Evolutionary conservation across 2,113 vertebrate species (phyloP).

Genomic region (Melanotaenia duboulayi): DNA sequence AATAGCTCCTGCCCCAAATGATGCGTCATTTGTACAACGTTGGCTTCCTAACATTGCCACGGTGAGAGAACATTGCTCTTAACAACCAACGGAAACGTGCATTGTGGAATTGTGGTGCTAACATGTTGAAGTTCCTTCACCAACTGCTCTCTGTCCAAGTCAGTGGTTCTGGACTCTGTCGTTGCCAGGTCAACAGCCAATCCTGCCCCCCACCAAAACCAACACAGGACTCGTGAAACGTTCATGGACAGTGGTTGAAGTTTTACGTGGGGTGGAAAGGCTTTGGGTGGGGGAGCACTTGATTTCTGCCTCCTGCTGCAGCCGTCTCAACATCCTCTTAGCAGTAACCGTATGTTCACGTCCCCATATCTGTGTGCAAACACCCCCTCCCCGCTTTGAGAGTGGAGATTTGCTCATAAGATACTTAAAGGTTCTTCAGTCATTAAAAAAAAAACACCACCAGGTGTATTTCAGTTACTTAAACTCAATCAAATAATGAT

Average conservation of each 20-base stretch:
- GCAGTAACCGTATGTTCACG: not conserved
- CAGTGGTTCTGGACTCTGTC: constrained; percentile 28
- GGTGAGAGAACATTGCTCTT: constrained; percentile 12
- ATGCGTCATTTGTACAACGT: constrained; percentile 44
- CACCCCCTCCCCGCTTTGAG: no score
- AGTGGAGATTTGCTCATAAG: constrained; percentile 2
- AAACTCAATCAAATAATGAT: not conserved
- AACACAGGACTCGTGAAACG: constrained; percentile 19
- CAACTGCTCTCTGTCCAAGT: constrained; percentile 26
- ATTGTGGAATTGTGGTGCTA: constrained; percentile 23
- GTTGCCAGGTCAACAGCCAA: not conserved
- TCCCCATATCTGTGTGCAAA: constrained; percentile 2
- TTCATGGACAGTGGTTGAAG: constrained; percentile 5
- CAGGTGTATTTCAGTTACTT: constrained; percentile 20
- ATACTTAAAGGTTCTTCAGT: not conserved
- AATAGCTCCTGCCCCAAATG: not conserved
- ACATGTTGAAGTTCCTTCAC: not conserved
- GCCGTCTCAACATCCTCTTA: not conserved
- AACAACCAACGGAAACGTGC: not conserved
- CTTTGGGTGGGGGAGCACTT: not conserved
- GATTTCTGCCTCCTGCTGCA: not conserved
- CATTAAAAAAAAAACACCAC: not conserved
- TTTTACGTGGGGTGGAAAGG: not conserved
- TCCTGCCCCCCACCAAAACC: not conserved
- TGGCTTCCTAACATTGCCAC: constrained; percentile 30